Base-by-base conservation (phyloP, 2,113 vertebrate species). In the Ophthalmolycus amberensis region DNA sequence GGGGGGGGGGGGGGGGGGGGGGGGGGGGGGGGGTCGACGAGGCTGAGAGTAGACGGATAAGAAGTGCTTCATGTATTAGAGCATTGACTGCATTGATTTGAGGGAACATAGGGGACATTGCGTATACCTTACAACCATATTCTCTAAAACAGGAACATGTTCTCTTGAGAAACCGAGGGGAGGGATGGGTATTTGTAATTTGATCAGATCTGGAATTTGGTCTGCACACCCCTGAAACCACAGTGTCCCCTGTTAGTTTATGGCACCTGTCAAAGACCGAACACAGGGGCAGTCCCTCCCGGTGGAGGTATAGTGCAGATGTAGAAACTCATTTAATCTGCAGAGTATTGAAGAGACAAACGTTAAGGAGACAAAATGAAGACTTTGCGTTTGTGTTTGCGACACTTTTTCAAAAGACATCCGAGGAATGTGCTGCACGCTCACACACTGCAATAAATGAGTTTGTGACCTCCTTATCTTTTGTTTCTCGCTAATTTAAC, bases 211-310 rank as follows among this genome's bases (percentile, higher is more conserved):
- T 62, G 4, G 16, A 62, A 52, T 71, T 77, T 73, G 37, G 27
- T 71, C 63, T 25, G 4, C 58, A 62, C 18, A 15, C 42, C 37
- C 46, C 48, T 75, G 73, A 69, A 40, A 59, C 63, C 40, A 71
- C 52, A 25, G 37, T 46, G 46, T 2, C 29, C 74, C 65, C 72
- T 12, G 72, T 85, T 90, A 82, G 66, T 79, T 79, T 84, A 56
- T 75, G 65, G 40, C 79, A 86, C 37, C 75, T 86, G 83, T 76
- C 62, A 72, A 70, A 79, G 60, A 52, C 20, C 12, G 9, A 70
- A 54, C 71, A 22, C 9, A 11, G 68, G 78, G 75, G 37, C 52
- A 71, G 81, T 9, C 71, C 68, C 80, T 25, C 25, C n/a, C n/a
- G 27, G 37, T 48, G 52, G 8, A 48, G 60, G 0, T 6, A 65